A percentile compares a stretch with the other conserved stretches of the same genome.
phyloP scores from a whole-genome alignment of 2,888 invertebrate species.

The Steinernema scapterisci region DNA sequence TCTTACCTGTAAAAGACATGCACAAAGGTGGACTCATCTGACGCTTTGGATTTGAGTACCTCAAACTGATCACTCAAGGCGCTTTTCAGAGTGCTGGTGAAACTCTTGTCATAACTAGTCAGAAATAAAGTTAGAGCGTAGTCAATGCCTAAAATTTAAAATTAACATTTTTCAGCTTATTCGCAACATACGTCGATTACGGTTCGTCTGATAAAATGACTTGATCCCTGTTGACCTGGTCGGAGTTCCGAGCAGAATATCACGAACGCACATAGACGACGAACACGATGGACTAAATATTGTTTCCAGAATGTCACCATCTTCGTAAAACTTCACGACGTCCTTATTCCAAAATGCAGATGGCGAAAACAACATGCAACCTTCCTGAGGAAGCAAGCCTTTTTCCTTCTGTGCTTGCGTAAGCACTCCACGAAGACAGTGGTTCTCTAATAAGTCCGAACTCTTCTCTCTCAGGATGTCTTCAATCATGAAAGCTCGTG shows the following conservation, averaged over 20 bases:
- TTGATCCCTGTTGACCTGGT: constrained; percentile 57
- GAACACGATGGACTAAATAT: constrained; percentile 58
- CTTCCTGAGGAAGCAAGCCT: constrained; percentile 43
- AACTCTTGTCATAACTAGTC: constrained; percentile 37
- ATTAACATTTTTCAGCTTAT: background rate
- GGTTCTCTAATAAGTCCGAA: constrained; percentile 43
- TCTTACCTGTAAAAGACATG: constrained; percentile 56
- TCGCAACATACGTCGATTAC: constrained; percentile 52
- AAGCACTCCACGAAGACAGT: constrained; percentile 29
- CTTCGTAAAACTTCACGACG: constrained; percentile 47
- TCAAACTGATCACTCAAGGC: constrained; percentile 38
- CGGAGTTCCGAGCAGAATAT: constrained; percentile 58
- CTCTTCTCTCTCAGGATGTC: constrained; percentile 38
- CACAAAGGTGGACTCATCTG: constrained; percentile 57
- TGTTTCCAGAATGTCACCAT: constrained; percentile 49
- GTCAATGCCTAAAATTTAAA: constrained; percentile 51
- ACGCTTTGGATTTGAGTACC: constrained; percentile 43
- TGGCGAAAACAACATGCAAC: constrained; percentile 57
- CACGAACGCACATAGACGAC: constrained; percentile 55
- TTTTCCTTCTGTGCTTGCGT: background rate
- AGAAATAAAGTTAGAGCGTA: constrained; percentile 53
- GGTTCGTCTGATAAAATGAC: constrained; percentile 57
- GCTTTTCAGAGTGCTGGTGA: constrained; percentile 35
- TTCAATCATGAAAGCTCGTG: constrained; percentile 23
- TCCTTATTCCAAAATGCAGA: constrained; percentile 56